Conservation (phyloP, 1,140 invertebrate species). For the Pygmarrhopalites habei region DNA sequence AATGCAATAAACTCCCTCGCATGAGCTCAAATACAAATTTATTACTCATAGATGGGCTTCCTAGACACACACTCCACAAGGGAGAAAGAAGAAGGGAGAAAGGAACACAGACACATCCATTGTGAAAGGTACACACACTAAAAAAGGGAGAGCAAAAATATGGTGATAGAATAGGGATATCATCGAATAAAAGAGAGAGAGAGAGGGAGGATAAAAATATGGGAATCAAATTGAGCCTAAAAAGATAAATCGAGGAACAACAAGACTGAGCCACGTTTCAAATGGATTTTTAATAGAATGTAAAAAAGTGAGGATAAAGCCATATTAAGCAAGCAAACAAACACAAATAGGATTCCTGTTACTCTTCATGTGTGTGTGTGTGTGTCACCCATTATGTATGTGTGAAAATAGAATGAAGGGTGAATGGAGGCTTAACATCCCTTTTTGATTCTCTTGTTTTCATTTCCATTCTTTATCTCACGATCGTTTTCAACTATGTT, state of each 20-base stretch:
- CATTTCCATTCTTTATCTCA: too few relatives aligned
- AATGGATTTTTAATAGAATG: not conserved
- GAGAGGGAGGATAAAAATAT: not conserved
- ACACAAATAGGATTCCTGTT: not conserved
- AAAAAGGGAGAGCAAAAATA: too few relatives aligned
- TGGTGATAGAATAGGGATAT: not conserved
- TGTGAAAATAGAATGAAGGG: too few relatives aligned
- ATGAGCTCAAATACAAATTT: not conserved
- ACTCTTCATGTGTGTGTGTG: too few relatives aligned
- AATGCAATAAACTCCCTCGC: not conserved
- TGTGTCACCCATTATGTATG: too few relatives aligned
- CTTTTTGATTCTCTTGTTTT: too few relatives aligned
- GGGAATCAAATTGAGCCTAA: not conserved
- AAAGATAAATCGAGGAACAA: not conserved
- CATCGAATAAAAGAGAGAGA: not conserved
- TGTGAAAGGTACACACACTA: too few relatives aligned
- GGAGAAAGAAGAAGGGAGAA: too few relatives aligned
- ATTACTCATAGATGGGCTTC: not conserved
- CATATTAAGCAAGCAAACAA: not conserved
- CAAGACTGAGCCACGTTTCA: not conserved
- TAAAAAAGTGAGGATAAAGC: not conserved
- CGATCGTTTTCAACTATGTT: too few relatives aligned
- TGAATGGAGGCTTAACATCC: too few relatives aligned
- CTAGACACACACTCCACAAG: too few relatives aligned
- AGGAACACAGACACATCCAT: too few relatives aligned